Percentiles rank a stretch among this genome's conserved stretches.
phyloP scores from a whole-genome alignment of 1,140 invertebrate species.

The Aphelinus certus region DNA sequence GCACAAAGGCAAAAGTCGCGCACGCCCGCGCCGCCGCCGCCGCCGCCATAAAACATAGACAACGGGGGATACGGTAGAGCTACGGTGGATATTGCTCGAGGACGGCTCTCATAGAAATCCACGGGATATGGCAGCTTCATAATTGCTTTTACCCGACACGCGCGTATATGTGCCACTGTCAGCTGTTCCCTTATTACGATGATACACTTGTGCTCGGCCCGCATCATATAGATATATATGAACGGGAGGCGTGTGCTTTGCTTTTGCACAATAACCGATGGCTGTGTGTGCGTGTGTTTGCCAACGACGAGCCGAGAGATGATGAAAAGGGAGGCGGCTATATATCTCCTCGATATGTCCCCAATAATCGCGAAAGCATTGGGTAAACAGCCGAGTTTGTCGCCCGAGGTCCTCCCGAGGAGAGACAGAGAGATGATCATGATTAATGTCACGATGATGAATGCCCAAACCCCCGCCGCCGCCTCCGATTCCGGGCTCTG shows the following conservation, averaged over 20 bases:
- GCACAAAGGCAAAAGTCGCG: slow-evolving; percentile 25
- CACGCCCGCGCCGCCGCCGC: not conserved
- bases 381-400: slow-evolving; percentile 34
- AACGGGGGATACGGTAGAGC: slow-evolving; percentile 15
- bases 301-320: too few species aligned
- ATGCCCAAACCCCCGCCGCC: not conserved
- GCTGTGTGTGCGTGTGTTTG: not conserved
- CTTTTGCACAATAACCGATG: slow-evolving; percentile 31
- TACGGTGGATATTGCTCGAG: slow-evolving; percentile 46
- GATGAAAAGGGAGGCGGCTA: slow-evolving; percentile 15
- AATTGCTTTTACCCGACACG: slow-evolving; percentile 53
- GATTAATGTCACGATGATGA: slow-evolving; percentile 35
- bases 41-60: slow-evolving; percentile 32
- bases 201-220: slow-evolving; percentile 44
- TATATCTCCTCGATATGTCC: slow-evolving; percentile 14
- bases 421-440: not conserved
- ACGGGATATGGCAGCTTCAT: slow-evolving; percentile 49
- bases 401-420: not conserved
- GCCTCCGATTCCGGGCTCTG: too few species aligned
- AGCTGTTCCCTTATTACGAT: slow-evolving; percentile 58
- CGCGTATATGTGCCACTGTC: slow-evolving; percentile 52
- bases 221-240: not conserved
- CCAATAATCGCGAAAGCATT: slow-evolving; percentile 35
- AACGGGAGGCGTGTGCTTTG: slow-evolving; percentile 20
- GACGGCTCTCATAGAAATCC: slow-evolving; percentile 44